These are phyloP conservation scores for Sebastes diaconus DNA, from an alignment of 2,797 vertebrate species.

Conservation along the genomic window DNA sequence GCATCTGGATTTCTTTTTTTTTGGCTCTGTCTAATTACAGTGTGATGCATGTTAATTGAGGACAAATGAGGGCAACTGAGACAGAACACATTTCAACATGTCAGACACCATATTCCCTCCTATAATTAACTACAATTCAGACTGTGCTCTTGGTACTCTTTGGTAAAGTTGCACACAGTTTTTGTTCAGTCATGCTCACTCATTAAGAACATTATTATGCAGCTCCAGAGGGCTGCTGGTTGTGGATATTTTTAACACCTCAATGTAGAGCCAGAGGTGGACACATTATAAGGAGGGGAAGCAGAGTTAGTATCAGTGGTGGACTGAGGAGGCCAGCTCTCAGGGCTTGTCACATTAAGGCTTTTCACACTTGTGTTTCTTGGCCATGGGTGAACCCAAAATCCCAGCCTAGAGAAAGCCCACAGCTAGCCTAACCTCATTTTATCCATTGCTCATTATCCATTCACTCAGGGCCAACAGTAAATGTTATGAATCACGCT, in stretches of 20 bases:
- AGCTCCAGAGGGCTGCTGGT: not conserved
- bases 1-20: not conserved
- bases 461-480: constrained; percentile 4
- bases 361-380: not conserved
- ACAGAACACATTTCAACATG: not conserved
- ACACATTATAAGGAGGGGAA: not conserved
- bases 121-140: not conserved
- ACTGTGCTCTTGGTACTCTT: not conserved
- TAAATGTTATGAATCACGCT: constrained; percentile 7
- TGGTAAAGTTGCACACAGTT: not conserved
- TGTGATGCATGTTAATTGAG: not conserved
- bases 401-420: not conserved
- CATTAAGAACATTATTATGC: not conserved
- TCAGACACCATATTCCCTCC: not conserved
- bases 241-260: not conserved
- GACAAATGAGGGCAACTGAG: not conserved
- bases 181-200: not conserved
- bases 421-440: not conserved
- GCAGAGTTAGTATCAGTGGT: not conserved
- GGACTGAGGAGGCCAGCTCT: not conserved
- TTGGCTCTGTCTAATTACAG: constrained; percentile 2
- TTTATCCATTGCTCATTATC: constrained; percentile 2
- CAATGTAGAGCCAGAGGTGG: not conserved
- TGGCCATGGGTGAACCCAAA: not conserved
- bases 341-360: constrained; percentile 3